phyloP scores from a whole-genome alignment of 2,888 invertebrate genomes.

The Azorinus chamasolen region DNA sequence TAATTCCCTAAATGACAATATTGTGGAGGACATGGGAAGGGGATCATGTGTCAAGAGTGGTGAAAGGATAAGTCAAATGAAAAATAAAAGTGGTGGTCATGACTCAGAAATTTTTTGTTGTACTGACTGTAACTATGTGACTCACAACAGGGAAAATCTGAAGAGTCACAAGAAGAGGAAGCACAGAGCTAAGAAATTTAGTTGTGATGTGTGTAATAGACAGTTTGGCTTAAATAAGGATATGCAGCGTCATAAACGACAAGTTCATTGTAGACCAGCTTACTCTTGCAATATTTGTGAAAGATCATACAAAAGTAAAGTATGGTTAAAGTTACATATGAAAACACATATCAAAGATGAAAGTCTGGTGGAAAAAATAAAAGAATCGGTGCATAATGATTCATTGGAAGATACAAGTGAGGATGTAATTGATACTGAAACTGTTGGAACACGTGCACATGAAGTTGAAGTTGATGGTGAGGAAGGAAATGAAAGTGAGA shows the following conservation, averaged over 20 bases:
- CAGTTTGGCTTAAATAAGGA: slow-evolving; percentile 77
- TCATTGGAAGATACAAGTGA: slow-evolving; percentile 26
- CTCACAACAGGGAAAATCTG: slow-evolving; percentile 63
- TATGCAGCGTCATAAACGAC: slow-evolving; percentile 73
- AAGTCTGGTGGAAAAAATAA: no score
- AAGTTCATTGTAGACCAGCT: slow-evolving; percentile 63
- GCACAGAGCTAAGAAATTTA: slow-evolving; percentile 66
- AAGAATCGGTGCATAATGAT: neutral
- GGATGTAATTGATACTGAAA: no score
- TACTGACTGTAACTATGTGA: slow-evolving; percentile 68
- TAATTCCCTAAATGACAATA: no score
- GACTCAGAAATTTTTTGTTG: slow-evolving; percentile 48
- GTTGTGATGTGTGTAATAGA: slow-evolving; percentile 74
- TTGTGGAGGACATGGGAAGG: no score
- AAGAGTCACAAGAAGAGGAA: slow-evolving; percentile 71
- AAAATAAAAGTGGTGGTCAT: no score
- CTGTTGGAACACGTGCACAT: no score
- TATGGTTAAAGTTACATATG: slow-evolving; percentile 69
- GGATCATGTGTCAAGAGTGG: no score
- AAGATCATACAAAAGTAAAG: slow-evolving; percentile 74
- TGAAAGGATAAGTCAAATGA: no score
- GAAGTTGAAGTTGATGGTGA: no score
- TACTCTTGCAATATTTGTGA: slow-evolving; percentile 77
- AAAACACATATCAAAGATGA: slow-evolving; percentile 57
- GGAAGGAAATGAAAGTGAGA: no score